A percentile compares a stretch with the other conserved stretches of the same genome.
phyloP scores from a whole-genome alignment of 2,113 vertebrate genomes.

The Ceyx melanurus region DNA sequence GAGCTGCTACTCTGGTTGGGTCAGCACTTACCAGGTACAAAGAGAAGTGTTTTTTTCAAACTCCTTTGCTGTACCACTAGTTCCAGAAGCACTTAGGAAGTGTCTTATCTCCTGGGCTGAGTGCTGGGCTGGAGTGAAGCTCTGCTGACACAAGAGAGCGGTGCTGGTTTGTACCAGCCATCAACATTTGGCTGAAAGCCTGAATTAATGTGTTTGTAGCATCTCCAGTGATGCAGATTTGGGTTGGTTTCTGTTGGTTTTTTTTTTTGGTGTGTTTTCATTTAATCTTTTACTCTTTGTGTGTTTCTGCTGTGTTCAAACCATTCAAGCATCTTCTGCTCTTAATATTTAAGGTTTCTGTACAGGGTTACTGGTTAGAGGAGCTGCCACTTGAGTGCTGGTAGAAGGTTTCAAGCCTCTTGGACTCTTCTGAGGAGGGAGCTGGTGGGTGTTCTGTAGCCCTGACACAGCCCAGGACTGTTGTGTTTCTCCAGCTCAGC shows the following conservation, averaged over 20 bases:
- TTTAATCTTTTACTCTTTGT: background rate
- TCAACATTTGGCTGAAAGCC: background rate
- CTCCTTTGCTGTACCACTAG: background rate
- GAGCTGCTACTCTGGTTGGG: background rate
- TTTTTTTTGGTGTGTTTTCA: background rate
- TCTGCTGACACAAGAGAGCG: background rate
- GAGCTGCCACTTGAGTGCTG: background rate
- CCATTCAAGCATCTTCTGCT: background rate
- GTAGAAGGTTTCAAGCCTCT: background rate
- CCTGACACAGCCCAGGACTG: background rate
- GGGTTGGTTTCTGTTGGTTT: no score
- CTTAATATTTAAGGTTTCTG: fast-evolving
- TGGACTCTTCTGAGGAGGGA: background rate
- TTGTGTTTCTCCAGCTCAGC: background rate
- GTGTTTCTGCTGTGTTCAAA: background rate
- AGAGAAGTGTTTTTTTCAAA: background rate
- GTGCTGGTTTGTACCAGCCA: background rate
- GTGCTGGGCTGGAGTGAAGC: background rate
- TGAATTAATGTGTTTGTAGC: background rate
- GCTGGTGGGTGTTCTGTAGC: background rate
- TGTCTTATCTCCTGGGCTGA: background rate
- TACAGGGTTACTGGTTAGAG: fast-evolving
- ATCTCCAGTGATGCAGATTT: background rate
- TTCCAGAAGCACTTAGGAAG: background rate
- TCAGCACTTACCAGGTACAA: background rate